These are phyloP conservation scores for Saguinus imperator DNA, from an alignment of 2,113 vertebrate species.

Conservation along the genomic window DNA sequence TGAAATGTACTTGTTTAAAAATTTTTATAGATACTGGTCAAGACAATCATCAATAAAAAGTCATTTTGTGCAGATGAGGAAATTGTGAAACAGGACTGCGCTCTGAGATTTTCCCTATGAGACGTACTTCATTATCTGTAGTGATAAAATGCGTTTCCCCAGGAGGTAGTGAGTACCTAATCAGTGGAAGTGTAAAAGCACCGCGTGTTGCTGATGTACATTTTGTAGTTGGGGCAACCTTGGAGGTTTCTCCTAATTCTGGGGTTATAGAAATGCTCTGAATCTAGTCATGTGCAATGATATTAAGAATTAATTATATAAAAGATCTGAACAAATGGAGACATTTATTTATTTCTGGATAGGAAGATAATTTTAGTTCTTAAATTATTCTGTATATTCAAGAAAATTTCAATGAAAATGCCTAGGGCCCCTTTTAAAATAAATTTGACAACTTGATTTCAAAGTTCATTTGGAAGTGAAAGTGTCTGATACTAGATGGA, in stretches of 20 bases:
- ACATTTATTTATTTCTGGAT: background rate
- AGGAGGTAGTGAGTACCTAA: background rate
- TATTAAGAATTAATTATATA: background rate
- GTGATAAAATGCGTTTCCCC: background rate
- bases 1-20: background rate
- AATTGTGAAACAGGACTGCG: background rate
- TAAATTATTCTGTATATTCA: constrained; percentile 9
- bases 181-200: background rate
- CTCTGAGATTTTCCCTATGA: background rate
- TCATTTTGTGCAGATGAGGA: background rate
- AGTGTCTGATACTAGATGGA: background rate
- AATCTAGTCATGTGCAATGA: background rate
- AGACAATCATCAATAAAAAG: background rate
- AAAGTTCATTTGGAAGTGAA: background rate
- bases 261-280: background rate
- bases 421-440: background rate
- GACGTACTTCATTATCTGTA: background rate
- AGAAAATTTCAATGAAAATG: background rate
- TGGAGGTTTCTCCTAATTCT: background rate
- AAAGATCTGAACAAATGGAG: background rate
- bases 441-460: background rate
- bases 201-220: no score
- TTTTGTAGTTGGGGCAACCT: background rate
- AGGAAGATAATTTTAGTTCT: background rate
- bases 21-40: background rate